Evolutionary conservation across 1,140 invertebrate genomes (phyloP), one percentile per base, ranked within the genome.

Genomic region (Lucilia sericata): DNA sequence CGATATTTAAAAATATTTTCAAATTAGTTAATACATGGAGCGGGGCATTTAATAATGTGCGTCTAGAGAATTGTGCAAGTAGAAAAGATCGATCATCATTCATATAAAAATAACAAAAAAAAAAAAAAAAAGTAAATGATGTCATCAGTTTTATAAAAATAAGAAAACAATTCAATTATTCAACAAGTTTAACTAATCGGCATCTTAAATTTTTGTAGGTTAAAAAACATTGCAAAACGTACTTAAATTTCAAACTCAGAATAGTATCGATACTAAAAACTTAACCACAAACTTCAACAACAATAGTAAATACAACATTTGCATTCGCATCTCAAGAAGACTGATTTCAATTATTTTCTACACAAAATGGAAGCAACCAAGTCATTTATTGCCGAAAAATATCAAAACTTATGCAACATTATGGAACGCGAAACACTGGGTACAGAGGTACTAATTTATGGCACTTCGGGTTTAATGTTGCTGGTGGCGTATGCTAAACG

Each of bases 401-500:
- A 89, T 83, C 82, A 87, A 21, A 85, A 84, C 85, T 90, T 90
- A 88, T 90, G 89, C 88, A 90, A 90, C 85, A 88, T 88, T 65
- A 80, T 90, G 88, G 89, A 90, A 75, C 87, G 86, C 10, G 88
- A 90, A 78, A 90, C 89, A 17, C 60, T 88, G 14, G 89, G 89
- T 82, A 90, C 87, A 51, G 86, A 89, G 17, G 47, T 89, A 49
- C 85, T 81, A 30, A 90, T 90, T 47, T 90, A 90, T 36, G 88
- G 89, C 51, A 89, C 88, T 9, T 88, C 89, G 0, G 85, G 86
- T 0, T 14, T 90, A 49, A 88, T 90, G 87, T 84, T 90, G 36
- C 74, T 88, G 14, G 86, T 90, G 51, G 89, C 89, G 10, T 90
- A 88, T 60, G 87, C 85, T n/a, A 90, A 90, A 74, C 86, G 89